Conservation (phyloP, 92 coral and sea anemone species). For the Diadumene lineata region DNA sequence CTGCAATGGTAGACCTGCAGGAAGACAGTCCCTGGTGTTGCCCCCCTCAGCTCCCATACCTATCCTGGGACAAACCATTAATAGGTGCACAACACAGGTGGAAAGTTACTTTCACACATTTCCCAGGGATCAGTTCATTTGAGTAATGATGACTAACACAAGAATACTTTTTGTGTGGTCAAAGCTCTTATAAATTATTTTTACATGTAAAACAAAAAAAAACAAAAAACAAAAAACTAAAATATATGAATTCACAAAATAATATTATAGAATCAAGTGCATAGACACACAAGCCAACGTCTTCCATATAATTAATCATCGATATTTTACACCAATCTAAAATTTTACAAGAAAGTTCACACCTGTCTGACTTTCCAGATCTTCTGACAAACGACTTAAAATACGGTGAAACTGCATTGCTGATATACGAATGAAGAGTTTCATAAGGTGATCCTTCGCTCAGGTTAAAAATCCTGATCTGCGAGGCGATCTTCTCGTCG, state of each 20-base stretch:
- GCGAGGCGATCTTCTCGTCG: slow-evolving; percentile 95
- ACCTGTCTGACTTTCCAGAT: slow-evolving; percentile 99
- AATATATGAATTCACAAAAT: neutral
- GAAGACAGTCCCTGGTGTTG: too few species aligned
- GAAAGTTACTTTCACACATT: too few species aligned
- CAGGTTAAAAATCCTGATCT: slow-evolving; percentile 85
- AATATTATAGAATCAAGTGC: neutral
- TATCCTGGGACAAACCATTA: too few species aligned
- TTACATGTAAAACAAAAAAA: too few species aligned
- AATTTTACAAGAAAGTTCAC: neutral
- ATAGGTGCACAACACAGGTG: too few species aligned
- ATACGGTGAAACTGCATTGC: slow-evolving; percentile 96
- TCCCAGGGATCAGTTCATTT: too few species aligned
- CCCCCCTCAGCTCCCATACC: too few species aligned
- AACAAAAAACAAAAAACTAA: too few species aligned
- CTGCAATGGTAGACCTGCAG: too few species aligned
- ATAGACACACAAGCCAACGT: slow-evolving; percentile 8
- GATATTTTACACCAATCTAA: neutral
- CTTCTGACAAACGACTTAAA: slow-evolving; percentile 96
- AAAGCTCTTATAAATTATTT: too few species aligned
- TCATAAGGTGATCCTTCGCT: slow-evolving; percentile 98
- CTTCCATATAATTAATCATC: neutral
- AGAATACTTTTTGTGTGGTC: too few species aligned
- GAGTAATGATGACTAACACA: too few species aligned
- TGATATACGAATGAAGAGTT: slow-evolving; percentile 92